Base-by-base conservation (phyloP, 1,140 invertebrate species). In the Triops longicaudatus region DNA sequence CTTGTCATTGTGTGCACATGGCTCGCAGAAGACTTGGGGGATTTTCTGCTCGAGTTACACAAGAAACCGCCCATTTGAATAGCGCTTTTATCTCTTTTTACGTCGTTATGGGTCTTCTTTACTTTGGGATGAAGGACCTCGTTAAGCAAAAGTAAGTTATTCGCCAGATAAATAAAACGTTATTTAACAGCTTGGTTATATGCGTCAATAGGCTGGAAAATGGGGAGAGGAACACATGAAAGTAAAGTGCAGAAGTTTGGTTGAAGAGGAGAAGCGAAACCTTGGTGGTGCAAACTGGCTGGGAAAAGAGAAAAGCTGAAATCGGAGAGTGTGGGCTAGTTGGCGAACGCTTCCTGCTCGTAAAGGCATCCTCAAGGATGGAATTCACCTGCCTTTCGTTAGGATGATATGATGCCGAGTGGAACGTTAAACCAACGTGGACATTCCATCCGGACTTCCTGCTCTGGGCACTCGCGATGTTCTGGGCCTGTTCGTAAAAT, bases 391-490 rank as follows among this genome's bases (percentile, higher is more conserved):
- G 50, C 50, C 17, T 63, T 63, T 63, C 50, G 50, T 63, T 63
- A 63, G 22, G 17, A 63, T 22, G 50, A 63, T 14, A 63, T 63
- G 50, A 63, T 63, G 50, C 50, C 50, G 50, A 63, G 17, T 63
- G 50, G 50, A 63, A 63, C 50, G n/a, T 63, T 63, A 63, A 63
- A 63, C 50, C 50, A 63, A 63, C 50, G 50, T 63, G 50, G 50
- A 63, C 50, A 63, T 63, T 63, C 50, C 50, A 63, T 63, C 50
- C 50, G 50, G 50, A 63, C 50, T 63, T 63, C 50, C 50, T 63
- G 50, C 50, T 63, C 50, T 63, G 22, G 11, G 14, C 5, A 14
- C 50, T 63, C 50, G 50, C 50, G 50, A 63, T 17, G 50, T 22
- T 22, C 22, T 63, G 31, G 31, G 10, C 50, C 50, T 22, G 50